These are phyloP conservation scores for Sebastolobus alascanus DNA, from an alignment of 2,797 vertebrate species.

Conservation along the genomic window DNA sequence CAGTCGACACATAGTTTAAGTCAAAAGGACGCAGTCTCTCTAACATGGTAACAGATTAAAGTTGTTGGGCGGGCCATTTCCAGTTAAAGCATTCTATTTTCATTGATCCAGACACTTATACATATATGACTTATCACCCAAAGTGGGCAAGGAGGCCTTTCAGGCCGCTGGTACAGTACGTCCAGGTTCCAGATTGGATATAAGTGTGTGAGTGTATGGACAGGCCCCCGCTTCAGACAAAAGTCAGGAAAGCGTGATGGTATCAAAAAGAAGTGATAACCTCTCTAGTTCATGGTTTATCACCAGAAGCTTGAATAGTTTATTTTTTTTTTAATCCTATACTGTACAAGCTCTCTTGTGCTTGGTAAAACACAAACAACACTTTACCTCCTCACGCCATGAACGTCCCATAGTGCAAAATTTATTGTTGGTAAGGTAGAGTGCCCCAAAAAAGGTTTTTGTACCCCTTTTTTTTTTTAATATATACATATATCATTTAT, in stretches of 20 bases:
- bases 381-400: slow-evolving; percentile 85
- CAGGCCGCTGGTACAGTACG: slow-evolving; percentile 76
- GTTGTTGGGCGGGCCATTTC: slow-evolving; percentile 76
- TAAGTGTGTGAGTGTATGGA: slow-evolving; percentile 77
- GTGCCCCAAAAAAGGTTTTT: slow-evolving; percentile 87
- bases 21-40: slow-evolving; percentile 77
- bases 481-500: slow-evolving; percentile 90
- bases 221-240: slow-evolving; percentile 86
- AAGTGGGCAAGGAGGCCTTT: slow-evolving; percentile 73
- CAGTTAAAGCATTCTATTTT: slow-evolving; percentile 84
- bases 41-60: slow-evolving; percentile 75
- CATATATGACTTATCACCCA: slow-evolving; percentile 73
- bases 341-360: slow-evolving; percentile 88
- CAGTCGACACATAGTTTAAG: slow-evolving; percentile 68
- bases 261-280: slow-evolving; percentile 80
- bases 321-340: slow-evolving; percentile 72
- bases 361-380: slow-evolving; percentile 85
- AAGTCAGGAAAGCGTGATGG: slow-evolving; percentile 83
- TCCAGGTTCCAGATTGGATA: slow-evolving; percentile 75
- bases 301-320: slow-evolving; percentile 84
- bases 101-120: slow-evolving; percentile 77
- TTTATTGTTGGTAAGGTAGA: slow-evolving; percentile 92
- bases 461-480: slow-evolving; percentile 79
- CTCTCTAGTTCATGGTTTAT: slow-evolving; percentile 80
- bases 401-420: slow-evolving; percentile 92